These are phyloP conservation scores for Villa cingulata DNA, from an alignment of 2,888 invertebrate species.

Conservation along the genomic window DNA sequence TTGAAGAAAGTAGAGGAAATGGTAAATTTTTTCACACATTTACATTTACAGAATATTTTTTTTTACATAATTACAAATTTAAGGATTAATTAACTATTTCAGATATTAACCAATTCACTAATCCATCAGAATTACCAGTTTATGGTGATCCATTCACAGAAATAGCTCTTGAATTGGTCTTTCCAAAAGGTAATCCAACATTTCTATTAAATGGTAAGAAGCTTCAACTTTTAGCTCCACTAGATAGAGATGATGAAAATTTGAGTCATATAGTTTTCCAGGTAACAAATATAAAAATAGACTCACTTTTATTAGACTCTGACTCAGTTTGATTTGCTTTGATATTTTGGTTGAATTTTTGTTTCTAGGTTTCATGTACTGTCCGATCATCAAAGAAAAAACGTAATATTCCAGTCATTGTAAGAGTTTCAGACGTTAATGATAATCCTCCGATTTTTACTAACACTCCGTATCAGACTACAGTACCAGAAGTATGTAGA, in stretches of 20 bases:
- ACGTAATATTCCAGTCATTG: constrained; percentile 75
- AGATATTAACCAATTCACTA: constrained; percentile 74
- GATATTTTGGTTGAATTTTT: too few relatives aligned
- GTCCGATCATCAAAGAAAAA: constrained; percentile 66
- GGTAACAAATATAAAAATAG: constrained; percentile 44
- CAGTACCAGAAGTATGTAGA: constrained; percentile 66
- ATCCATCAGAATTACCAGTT: constrained; percentile 67
- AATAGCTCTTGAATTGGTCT: constrained; percentile 63
- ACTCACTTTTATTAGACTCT: too few relatives aligned
- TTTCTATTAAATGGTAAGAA: constrained; percentile 74
- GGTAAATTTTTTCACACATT: constrained; percentile 43
- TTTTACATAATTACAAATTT: not conserved
- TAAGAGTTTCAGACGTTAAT: constrained; percentile 79
- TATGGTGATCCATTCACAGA: constrained; percentile 68
- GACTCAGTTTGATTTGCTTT: too few relatives aligned
- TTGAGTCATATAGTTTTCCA: constrained; percentile 80
- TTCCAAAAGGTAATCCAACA: constrained; percentile 62
- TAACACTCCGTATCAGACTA: constrained; percentile 70
- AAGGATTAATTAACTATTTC: constrained; percentile 15
- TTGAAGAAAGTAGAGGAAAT: constrained; percentile 73
- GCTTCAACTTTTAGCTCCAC: constrained; percentile 60
- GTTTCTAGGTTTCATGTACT: constrained; percentile 65
- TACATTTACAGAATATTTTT: not conserved
- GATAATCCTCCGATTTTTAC: constrained; percentile 78
- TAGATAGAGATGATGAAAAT: constrained; percentile 75